Evolutionary conservation across 2,888 invertebrate genomes (phyloP).

Genomic region (Xestobium rufovillosum): DNA sequence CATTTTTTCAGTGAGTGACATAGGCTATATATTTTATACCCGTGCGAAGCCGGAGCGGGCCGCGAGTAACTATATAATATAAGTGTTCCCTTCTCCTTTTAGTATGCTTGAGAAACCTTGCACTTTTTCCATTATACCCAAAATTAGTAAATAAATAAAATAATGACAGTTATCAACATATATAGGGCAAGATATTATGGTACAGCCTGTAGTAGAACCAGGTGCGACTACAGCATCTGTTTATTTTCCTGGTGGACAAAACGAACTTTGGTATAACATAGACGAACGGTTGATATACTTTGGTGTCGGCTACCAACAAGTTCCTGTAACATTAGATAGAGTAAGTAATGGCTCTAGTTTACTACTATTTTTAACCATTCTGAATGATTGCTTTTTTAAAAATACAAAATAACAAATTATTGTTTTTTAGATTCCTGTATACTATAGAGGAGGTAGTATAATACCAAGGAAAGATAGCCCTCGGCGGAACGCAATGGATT

Average conservation of each 20-base stretch:
- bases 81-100: too few species aligned
- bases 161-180: too few species aligned
- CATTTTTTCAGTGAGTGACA: too few species aligned
- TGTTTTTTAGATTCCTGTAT: neutral
- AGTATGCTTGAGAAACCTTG: too few species aligned
- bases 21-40: too few species aligned
- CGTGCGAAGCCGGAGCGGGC: too few species aligned
- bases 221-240: slow-evolving; percentile 66
- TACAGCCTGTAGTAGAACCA: slow-evolving; percentile 74
- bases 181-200: slow-evolving; percentile 70
- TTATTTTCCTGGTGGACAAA: slow-evolving; percentile 73
- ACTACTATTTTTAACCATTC: too few species aligned
- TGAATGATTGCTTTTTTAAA: too few species aligned
- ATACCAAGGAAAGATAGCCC: neutral
- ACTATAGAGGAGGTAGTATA: neutral
- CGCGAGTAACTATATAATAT: too few species aligned
- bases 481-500: neutral
- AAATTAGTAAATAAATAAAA: too few species aligned
- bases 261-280: slow-evolving; percentile 77
- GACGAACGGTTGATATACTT: slow-evolving; percentile 56
- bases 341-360: slow-evolving; percentile 45
- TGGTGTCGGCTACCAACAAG: slow-evolving; percentile 46
- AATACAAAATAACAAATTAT: too few species aligned
- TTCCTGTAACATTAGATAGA: slow-evolving; percentile 60
- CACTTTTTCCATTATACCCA: too few species aligned